These are phyloP conservation scores for Danaus chrysippus DNA, from an alignment of 2,888 invertebrate genomes.

Conservation along the genomic window DNA sequence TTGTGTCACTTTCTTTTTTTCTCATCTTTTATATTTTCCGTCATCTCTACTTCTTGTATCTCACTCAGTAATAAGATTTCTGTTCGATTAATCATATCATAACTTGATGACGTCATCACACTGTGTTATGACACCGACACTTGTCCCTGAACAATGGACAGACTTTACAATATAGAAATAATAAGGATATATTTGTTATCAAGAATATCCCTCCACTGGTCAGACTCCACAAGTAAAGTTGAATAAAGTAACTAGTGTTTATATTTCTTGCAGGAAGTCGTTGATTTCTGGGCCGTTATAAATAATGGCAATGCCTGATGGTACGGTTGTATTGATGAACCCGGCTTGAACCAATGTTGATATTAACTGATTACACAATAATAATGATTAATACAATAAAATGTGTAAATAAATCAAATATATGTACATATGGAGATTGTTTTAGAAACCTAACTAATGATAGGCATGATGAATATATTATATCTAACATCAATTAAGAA, in stretches of 20 bases:
- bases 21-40: too few relatives aligned
- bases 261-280: conserved; percentile 73
- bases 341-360: conserved; percentile 12
- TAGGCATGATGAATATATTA: too few relatives aligned
- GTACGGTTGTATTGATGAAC: conserved; percentile 46
- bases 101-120: too few relatives aligned
- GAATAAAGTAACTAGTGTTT: background rate
- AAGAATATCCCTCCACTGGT: background rate
- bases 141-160: too few relatives aligned
- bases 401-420: background rate
- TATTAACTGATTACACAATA: conserved; percentile 10
- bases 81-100: too few relatives aligned
- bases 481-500: too few relatives aligned
- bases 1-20: too few relatives aligned
- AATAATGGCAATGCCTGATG: conserved; percentile 70
- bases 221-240: background rate
- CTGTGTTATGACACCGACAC: too few relatives aligned
- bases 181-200: background rate
- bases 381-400: conserved; percentile 8
- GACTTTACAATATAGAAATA: too few relatives aligned
- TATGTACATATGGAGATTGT: background rate
- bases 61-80: too few relatives aligned
- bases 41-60: too few relatives aligned
- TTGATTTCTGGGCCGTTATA: conserved; percentile 81
- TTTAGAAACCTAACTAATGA: too few relatives aligned